A percentile compares a stretch with the other conserved stretches of the same genome.
phyloP scores from a whole-genome alignment of 2,888 invertebrate genomes.

The Carabus problematicus region DNA sequence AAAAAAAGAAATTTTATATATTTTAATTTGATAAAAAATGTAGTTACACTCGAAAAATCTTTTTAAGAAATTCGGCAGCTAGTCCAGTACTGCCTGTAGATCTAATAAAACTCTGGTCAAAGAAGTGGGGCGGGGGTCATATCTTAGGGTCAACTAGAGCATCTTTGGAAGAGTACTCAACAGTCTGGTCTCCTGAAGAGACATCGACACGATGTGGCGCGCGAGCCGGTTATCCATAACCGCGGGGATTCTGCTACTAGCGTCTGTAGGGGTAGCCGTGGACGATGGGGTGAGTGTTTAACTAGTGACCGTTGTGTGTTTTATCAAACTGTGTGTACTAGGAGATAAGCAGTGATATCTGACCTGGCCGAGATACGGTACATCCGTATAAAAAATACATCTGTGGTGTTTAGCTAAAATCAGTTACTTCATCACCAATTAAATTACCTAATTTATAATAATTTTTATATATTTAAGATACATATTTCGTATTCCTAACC shows the following conservation, averaged over 20 bases:
- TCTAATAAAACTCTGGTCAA: background rate
- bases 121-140: constrained; percentile 3
- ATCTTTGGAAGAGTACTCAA: background rate
- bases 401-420: too few species aligned
- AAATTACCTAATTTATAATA: too few species aligned
- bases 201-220: constrained; percentile 13
- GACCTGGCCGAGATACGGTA: too few species aligned
- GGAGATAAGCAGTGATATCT: too few species aligned
- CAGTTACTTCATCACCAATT: too few species aligned
- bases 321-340: too few species aligned
- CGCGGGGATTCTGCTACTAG: constrained; percentile 16
- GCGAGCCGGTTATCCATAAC: constrained; percentile 7
- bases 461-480: too few species aligned
- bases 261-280: constrained; percentile 9
- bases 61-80: background rate
- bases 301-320: background rate
- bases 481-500: too few species aligned
- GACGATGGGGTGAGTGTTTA: constrained; percentile 22
- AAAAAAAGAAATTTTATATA: too few species aligned
- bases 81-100: background rate
- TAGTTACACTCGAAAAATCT: too few species aligned
- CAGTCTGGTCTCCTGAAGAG: constrained; percentile 5
- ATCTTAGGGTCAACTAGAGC: constrained; percentile 12
- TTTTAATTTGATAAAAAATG: too few species aligned
- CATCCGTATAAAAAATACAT: too few species aligned